These are phyloP conservation scores for Leptopterna dolabrata DNA, from an alignment of 2,888 invertebrate species.

Conservation along the genomic window DNA sequence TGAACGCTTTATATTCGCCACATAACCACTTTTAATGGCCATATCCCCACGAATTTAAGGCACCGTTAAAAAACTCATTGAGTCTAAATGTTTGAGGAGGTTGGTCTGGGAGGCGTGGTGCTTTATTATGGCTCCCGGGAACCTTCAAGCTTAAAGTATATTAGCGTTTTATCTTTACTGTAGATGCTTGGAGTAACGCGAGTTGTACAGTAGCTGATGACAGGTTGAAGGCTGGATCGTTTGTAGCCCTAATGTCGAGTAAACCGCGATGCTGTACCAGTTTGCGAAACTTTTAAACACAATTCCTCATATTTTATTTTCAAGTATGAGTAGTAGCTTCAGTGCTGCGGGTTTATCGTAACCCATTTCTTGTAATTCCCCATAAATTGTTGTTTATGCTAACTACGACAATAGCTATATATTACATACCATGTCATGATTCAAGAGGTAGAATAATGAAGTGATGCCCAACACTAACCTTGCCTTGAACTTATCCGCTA, in stretches of 20 bases:
- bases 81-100: conserved; percentile 49
- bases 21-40: conserved; percentile 44
- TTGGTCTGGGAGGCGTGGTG: conserved; percentile 26
- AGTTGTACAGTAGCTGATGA: background rate
- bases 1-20: conserved; percentile 48
- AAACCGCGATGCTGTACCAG: background rate
- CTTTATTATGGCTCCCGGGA: conserved; percentile 38
- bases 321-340: too few species aligned
- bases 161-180: conserved; percentile 30
- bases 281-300: background rate
- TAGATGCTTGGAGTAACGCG: background rate
- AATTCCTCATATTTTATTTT: too few species aligned
- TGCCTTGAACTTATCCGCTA: too few species aligned
- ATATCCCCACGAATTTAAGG: conserved; percentile 44
- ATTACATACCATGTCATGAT: too few species aligned
- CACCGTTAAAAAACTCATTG: conserved; percentile 50
- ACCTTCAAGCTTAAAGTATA: conserved; percentile 14
- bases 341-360: too few species aligned
- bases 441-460: too few species aligned
- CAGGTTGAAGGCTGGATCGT: background rate
- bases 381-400: too few species aligned
- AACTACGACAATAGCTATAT: too few species aligned
- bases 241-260: background rate
- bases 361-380: too few species aligned
- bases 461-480: too few species aligned